Evolutionary conservation across 2,113 vertebrate genomes (phyloP), one percentile per base, ranked within the genome.

Genomic region (Boulengeromyrus knoepffleri): DNA sequence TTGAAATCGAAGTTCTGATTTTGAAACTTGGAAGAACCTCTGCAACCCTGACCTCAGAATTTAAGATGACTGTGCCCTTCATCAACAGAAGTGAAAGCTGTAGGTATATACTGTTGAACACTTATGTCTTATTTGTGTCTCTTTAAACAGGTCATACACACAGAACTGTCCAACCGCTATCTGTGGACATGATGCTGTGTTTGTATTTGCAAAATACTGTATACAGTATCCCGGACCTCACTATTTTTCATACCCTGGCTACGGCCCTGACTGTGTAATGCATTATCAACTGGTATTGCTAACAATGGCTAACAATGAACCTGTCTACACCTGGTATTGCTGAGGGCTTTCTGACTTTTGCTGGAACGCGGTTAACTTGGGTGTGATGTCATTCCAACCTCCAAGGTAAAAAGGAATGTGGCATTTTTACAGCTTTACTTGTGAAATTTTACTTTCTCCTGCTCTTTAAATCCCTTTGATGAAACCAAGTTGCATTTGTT

Each of bases 381-480:
- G 56, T 62, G 56, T 58, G 7, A 62, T n/a, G 24, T 62, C 56
- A 62, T 62, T n/a, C 56, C 56, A 27, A 66, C 8, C n/a, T 66
- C 8, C 9, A 10, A 66, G 8, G 58, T 66, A 66, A 31, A 56
- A 66, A 27, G 62, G 62, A 66, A 66, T 27, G 62, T n/a, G 1
- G 3, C n/a, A 27, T 66, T 66, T 66, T 66, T 5, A 66, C 62
- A n/a, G 62, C 3, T 66, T 27, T 66, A 12, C n/a, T 27, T 66
- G n/a, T 66, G 62, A 66, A 66, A 66, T 27, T n/a, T 17, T 66
- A 27, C 2, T 66, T 66, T 66, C n/a, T 39, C 36, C 36, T 27
- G 62, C n/a, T 66, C n/a, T 27, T 93, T 91, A 93, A 92, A 91
- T 89, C 90, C 89, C 87, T 88, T 94, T 66, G 62, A 66, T 66